Percentiles rank a stretch among this genome's conserved stretches.
Conservation (phyloP, 2,113 vertebrate genomes). For the Bombycilla garrulus region DNA sequence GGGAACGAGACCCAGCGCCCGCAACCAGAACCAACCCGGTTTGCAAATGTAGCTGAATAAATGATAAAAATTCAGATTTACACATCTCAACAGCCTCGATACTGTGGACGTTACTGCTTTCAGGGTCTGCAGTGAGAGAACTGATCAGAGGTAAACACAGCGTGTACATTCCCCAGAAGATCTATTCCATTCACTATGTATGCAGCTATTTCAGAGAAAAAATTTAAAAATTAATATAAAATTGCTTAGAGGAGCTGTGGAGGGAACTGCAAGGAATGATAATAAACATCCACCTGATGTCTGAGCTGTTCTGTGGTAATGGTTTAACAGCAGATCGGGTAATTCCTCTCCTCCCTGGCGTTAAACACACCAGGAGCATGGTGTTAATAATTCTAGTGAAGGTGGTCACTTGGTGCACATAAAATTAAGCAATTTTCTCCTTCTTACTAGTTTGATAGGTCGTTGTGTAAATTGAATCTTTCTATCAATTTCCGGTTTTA, state of each 20-base stretch:
- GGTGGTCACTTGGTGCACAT: not conserved
- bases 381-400: not conserved
- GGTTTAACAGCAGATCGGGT: not conserved
- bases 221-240: not conserved
- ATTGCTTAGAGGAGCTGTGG: not conserved
- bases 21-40: fast-evolving
- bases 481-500: not conserved
- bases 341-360: not conserved
- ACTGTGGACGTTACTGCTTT: fast-evolving
- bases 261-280: not conserved
- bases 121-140: not conserved
- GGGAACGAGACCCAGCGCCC: fast-evolving
- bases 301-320: not conserved
- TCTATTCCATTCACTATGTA: not conserved
- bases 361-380: not conserved
- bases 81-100: not conserved
- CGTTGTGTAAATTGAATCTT: not conserved
- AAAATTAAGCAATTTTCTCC: not conserved
- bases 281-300: not conserved
- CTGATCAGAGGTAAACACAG: not conserved
- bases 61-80: not conserved
- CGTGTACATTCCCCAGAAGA: not conserved
- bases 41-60: not conserved
- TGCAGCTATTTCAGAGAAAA: not conserved
- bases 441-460: not conserved